Evolutionary conservation across 2,113 vertebrate genomes (phyloP).

Genomic region (Cygnus atratus): DNA sequence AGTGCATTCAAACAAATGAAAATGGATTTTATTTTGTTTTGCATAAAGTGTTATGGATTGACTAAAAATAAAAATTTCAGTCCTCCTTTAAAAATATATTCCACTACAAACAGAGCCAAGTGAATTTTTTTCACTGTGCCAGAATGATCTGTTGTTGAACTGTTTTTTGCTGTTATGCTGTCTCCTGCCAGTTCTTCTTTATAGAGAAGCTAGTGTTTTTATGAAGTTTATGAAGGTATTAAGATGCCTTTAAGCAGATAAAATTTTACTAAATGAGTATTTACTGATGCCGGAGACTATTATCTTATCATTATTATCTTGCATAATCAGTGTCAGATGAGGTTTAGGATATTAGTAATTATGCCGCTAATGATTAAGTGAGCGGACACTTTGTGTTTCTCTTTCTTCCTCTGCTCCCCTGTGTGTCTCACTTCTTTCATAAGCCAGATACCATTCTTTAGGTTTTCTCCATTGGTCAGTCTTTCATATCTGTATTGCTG

Average conservation of each 20-base stretch:
- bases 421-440: rapidly evolving
- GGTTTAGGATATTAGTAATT: rapidly evolving
- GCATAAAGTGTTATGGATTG: rapidly evolving
- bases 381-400: rapidly evolving
- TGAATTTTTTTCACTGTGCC: not conserved
- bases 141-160: not conserved
- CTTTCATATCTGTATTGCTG: not conserved
- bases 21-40: not conserved
- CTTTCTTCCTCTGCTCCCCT: not conserved
- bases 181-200: not conserved
- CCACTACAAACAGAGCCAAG: not conserved
- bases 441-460: not conserved
- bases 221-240: not conserved
- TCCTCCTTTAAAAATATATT: not conserved
- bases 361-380: rapidly evolving
- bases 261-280: not conserved
- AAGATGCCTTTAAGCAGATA: not conserved
- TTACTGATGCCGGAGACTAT: not conserved
- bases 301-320: too few relatives aligned
- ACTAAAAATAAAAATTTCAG: not conserved
- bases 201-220: not conserved
- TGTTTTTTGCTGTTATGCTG: not conserved
- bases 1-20: not conserved
- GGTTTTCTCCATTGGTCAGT: rapidly evolving
- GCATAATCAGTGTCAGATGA: not conserved